A percentile compares a stretch with the other conserved stretches of the same genome.
Evolutionary conservation across 2,888 invertebrate species (phyloP).

Genomic region (Geophilus truncorum): DNA sequence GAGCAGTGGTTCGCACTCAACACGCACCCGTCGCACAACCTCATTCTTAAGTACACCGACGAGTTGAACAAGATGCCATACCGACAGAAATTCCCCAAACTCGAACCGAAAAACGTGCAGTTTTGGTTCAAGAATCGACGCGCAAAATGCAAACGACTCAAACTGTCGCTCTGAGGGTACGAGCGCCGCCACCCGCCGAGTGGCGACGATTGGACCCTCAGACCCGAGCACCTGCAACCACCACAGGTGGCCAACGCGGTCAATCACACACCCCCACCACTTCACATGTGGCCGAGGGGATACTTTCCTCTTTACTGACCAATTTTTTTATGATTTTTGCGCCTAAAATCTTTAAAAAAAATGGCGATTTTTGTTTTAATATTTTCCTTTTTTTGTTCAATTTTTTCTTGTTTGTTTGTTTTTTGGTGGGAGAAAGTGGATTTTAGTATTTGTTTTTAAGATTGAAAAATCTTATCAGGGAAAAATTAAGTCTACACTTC

Average conservation of each 20-base stretch:
- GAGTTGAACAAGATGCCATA: conserved; percentile 96
- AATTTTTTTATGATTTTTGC: neutral
- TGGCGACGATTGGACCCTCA: conserved; percentile 30
- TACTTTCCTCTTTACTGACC: neutral
- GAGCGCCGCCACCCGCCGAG: conserved; percentile 28
- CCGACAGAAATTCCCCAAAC: conserved; percentile 94
- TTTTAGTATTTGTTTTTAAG: neutral
- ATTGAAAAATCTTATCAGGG: neutral
- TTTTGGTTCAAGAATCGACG: conserved; percentile 99
- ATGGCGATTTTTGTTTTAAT: too few species aligned
- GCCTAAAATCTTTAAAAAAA: too few species aligned
- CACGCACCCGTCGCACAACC: conserved; percentile 96
- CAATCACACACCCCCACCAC: conserved; percentile 7
- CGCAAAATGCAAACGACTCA: conserved; percentile 94
- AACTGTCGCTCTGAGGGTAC: conserved; percentile 54
- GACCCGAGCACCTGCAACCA: neutral
- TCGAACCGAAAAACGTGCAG: conserved; percentile 98
- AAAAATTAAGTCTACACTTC: neutral
- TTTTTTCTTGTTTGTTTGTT: neutral
- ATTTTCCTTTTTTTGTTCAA: neutral
- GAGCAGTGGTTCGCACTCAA: conserved; percentile 97
- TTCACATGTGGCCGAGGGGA: conserved; percentile 18
- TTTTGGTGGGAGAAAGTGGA: neutral
- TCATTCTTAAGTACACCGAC: conserved; percentile 96
- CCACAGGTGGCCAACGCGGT: conserved; percentile 7